A percentile compares a stretch with the other conserved stretches of the same genome.
Conservation (phyloP, 1,140 invertebrate species). For the Daktulosphaira vitifoliae region DNA sequence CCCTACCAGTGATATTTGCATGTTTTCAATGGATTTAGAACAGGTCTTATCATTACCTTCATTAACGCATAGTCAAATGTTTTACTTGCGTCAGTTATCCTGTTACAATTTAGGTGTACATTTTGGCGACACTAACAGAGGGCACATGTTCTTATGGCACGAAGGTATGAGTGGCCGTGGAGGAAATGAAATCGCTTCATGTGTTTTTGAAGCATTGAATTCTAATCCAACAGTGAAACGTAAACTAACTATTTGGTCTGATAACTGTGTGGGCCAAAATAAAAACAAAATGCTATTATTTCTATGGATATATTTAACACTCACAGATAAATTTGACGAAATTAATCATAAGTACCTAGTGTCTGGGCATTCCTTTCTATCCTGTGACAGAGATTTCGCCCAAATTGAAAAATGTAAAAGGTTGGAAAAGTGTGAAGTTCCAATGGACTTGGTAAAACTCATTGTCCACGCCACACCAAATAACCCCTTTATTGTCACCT, state of each 20-base stretch:
- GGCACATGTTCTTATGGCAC: constrained; percentile 35
- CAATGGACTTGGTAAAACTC: constrained; percentile 22
- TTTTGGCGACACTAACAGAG: constrained; percentile 31
- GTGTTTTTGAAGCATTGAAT: constrained; percentile 29
- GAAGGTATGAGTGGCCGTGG: constrained; percentile 29
- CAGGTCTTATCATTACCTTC: constrained; percentile 37
- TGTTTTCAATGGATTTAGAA: constrained; percentile 35
- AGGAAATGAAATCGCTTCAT: constrained; percentile 36
- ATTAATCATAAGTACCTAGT: constrained; percentile 36
- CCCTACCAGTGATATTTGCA: background rate
- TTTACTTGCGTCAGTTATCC: constrained; percentile 36
- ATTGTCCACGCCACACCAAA: constrained; percentile 25
- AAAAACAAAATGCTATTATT: constrained; percentile 37
- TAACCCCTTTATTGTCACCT: constrained; percentile 23
- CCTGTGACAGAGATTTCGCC: constrained; percentile 28
- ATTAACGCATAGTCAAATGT: constrained; percentile 37
- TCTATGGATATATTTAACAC: constrained; percentile 33
- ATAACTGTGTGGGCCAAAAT: constrained; percentile 37
- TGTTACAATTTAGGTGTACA: constrained; percentile 37
- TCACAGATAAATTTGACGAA: constrained; percentile 26
- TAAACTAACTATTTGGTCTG: constrained; percentile 35
- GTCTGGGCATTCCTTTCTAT: constrained; percentile 29
- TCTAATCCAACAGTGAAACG: constrained; percentile 1
- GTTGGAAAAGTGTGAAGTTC: constrained; percentile 30
- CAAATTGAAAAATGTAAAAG: constrained; percentile 32